phyloP scores from a whole-genome alignment of 2,797 vertebrate species.

The Bovichtus variegatus region DNA sequence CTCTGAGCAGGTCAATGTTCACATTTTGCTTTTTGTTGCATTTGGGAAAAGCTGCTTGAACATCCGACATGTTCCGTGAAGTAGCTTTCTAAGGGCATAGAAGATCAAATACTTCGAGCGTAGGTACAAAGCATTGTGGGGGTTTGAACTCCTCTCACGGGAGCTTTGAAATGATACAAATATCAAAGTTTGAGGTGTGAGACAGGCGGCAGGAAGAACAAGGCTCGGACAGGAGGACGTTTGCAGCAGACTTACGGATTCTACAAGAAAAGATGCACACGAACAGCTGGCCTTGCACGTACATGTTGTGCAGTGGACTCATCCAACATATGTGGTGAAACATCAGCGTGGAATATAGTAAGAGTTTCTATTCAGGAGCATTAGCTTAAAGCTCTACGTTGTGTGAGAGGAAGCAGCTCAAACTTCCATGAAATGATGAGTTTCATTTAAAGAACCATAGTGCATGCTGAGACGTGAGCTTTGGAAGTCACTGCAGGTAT shows the following conservation, averaged over 20 bases:
- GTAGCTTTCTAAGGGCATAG: conserved; percentile 80
- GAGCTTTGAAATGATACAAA: conserved; percentile 74
- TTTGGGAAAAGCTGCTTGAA: conserved; percentile 64
- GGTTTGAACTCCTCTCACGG: conserved; percentile 73
- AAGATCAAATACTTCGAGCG: conserved; percentile 81
- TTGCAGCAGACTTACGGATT: conserved; percentile 23
- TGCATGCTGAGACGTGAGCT: neutral
- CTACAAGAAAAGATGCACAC: no score
- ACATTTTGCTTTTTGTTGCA: conserved; percentile 48
- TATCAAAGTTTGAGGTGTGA: conserved; percentile 68
- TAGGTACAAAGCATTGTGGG: conserved; percentile 72
- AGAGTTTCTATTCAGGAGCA: conserved; percentile 22
- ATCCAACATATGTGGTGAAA: conserved; percentile 3
- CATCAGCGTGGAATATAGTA: conserved; percentile 20
- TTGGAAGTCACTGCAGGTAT: no score
- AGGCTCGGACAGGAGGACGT: conserved; percentile 27
- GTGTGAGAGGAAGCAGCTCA: neutral
- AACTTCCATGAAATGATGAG: conserved; percentile 18
- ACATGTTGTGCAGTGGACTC: neutral
- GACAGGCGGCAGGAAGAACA: conserved; percentile 27
- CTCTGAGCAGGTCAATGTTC: conserved; percentile 28
- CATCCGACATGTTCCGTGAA: conserved; percentile 52
- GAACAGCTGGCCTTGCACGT: neutral
- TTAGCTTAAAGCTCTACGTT: conserved; percentile 8
- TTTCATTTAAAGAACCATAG: conserved; percentile 18